Evolutionary conservation across 2,113 vertebrate species (phyloP).

Genomic region (Cyprinodon variegatus): DNA sequence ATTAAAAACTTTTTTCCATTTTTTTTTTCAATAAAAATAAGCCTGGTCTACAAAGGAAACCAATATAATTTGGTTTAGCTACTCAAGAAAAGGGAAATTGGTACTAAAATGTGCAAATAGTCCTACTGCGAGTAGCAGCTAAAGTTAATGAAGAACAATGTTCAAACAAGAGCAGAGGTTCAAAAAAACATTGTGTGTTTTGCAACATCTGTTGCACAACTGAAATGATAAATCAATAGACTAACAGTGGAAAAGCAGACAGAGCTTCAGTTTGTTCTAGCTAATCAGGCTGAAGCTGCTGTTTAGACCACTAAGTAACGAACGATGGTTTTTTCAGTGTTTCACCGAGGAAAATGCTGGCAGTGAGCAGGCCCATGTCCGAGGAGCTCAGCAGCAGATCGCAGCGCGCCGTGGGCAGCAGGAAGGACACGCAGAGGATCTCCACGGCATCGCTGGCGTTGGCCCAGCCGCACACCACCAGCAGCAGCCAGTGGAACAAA

Average conservation of each 20-base stretch:
- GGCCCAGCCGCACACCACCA: conserved; percentile 80
- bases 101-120: background rate
- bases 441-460: conserved; percentile 82
- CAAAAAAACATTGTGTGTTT: background rate
- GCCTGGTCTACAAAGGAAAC: too few species aligned
- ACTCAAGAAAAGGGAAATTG: background rate
- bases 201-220: background rate
- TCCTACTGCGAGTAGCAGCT: background rate
- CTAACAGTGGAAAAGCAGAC: background rate
- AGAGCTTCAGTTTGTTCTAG: background rate
- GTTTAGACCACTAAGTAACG: background rate
- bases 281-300: too few species aligned
- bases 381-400: conserved; percentile 75
- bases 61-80: background rate
- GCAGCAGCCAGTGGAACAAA: conserved; percentile 75
- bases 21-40: background rate
- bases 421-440: conserved; percentile 81
- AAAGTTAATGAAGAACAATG: background rate
- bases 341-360: conserved; percentile 81
- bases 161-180: conserved; percentile 10
- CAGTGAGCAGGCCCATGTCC: conserved; percentile 80
- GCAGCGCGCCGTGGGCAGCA: conserved; percentile 75
- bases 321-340: background rate
- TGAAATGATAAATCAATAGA: conserved; percentile 8
- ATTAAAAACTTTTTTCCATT: too few species aligned